phyloP scores from a whole-genome alignment of 1,140 invertebrate species.

The Drosophila biarmipes region DNA sequence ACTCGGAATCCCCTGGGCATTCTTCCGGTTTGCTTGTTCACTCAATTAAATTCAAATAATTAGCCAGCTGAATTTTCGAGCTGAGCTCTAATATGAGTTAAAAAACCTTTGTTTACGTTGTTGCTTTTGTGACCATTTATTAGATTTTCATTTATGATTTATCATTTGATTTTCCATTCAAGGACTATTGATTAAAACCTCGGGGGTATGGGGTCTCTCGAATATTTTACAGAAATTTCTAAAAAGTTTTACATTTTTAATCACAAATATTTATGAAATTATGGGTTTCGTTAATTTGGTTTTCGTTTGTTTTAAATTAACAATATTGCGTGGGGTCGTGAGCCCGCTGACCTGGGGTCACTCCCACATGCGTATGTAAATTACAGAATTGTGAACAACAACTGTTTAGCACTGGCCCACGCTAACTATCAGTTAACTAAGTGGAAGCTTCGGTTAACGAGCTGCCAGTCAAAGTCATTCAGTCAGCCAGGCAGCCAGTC shows the following conservation, averaged over 20 bases:
- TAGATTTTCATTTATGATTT: not conserved
- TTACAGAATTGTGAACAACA: slow-evolving; percentile 30
- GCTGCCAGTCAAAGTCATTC: slow-evolving; percentile 59
- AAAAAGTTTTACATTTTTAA: too few relatives aligned
- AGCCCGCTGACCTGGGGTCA: slow-evolving; percentile 29
- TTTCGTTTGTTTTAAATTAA: not conserved
- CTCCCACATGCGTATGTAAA: slow-evolving; percentile 29
- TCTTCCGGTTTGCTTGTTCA: not conserved
- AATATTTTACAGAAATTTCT: too few relatives aligned
- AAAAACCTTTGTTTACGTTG: not conserved
- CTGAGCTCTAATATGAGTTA: not conserved
- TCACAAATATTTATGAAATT: too few relatives aligned
- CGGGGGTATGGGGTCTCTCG: too few relatives aligned
- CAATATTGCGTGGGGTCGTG: slow-evolving; percentile 13
- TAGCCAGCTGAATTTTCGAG: slow-evolving; percentile 8
- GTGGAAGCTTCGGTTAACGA: slow-evolving; percentile 75
- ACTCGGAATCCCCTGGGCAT: not conserved
- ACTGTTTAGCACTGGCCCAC: slow-evolving; percentile 30
- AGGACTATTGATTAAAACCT: too few relatives aligned
- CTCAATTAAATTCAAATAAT: slow-evolving; percentile 20
- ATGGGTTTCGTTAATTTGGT: not conserved
- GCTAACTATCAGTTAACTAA: slow-evolving; percentile 66
- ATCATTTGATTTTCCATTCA: not conserved
- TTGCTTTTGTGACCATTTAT: not conserved
- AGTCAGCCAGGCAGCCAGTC: slow-evolving; percentile 47